These are phyloP conservation scores for Temnothorax nylanderi DNA, from an alignment of 1,140 invertebrate genomes.

Conservation along the genomic window DNA sequence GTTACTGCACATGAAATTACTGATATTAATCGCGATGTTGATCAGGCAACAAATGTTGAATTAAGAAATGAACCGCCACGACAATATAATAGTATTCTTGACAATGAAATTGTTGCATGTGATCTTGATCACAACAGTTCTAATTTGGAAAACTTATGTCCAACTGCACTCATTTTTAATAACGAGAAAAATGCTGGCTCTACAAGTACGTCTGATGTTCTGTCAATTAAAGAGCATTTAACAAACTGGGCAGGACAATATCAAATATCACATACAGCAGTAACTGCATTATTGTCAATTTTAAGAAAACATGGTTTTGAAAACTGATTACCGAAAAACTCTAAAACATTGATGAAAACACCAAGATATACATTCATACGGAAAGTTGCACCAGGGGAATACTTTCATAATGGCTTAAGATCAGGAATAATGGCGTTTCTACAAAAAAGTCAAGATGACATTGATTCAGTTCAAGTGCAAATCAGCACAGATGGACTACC, in stretches of 20 bases:
- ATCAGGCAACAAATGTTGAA: background rate
- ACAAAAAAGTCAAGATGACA: background rate
- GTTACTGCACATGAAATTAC: background rate
- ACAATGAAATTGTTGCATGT: background rate
- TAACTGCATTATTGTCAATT: background rate
- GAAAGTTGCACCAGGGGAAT: background rate
- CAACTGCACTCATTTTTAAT: background rate
- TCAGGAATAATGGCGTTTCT: background rate
- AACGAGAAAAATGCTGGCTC: background rate
- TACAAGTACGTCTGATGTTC: background rate
- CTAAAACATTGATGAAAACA: conserved; percentile 3
- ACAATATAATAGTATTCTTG: background rate
- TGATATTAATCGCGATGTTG: background rate
- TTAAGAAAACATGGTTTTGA: background rate
- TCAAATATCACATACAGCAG: background rate
- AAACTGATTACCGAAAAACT: background rate
- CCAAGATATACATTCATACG: background rate
- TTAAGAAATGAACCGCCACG: background rate
- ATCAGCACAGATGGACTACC: background rate
- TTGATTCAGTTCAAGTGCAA: conserved; percentile 12
- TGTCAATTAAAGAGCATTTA: background rate
- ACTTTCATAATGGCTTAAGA: conserved; percentile 15
- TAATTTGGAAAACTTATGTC: background rate
- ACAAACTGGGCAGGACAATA: conserved; percentile 1
- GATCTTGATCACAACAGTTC: background rate